Conservation (phyloP, 2,113 vertebrate species). For the Gallinago media region DNA sequence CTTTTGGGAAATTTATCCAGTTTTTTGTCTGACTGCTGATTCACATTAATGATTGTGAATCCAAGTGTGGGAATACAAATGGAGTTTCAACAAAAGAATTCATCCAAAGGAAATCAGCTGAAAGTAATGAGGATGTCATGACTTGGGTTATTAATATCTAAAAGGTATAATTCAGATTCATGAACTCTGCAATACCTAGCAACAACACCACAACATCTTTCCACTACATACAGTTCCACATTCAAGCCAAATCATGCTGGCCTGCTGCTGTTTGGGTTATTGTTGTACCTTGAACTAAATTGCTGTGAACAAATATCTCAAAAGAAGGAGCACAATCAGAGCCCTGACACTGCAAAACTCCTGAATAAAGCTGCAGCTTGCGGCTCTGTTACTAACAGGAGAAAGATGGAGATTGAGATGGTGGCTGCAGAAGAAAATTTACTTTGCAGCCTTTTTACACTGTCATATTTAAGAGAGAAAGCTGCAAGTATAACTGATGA, state of each 20-base stretch:
- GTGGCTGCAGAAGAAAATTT: background rate
- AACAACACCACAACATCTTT: background rate
- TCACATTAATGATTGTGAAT: background rate
- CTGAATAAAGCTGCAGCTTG: background rate
- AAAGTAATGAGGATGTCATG: background rate
- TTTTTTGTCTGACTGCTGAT: background rate
- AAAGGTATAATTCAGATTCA: background rate
- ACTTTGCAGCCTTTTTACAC: conserved; percentile 6
- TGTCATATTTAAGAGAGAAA: background rate
- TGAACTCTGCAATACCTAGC: background rate
- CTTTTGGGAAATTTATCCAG: background rate
- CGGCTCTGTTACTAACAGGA: background rate
- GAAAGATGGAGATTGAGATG: background rate
- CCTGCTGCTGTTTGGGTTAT: background rate
- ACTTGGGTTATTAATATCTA: background rate
- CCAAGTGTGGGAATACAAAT: background rate
- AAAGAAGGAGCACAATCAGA: background rate
- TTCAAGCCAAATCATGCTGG: background rate
- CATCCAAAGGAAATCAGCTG: background rate
- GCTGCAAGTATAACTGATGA: background rate
- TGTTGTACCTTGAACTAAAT: background rate
- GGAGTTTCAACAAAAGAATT: background rate
- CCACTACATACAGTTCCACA: rapidly evolving
- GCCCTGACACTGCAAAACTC: background rate
- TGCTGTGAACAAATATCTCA: background rate